Base-by-base conservation (phyloP, 2,888 invertebrate genomes). In the Graphium colonna region DNA sequence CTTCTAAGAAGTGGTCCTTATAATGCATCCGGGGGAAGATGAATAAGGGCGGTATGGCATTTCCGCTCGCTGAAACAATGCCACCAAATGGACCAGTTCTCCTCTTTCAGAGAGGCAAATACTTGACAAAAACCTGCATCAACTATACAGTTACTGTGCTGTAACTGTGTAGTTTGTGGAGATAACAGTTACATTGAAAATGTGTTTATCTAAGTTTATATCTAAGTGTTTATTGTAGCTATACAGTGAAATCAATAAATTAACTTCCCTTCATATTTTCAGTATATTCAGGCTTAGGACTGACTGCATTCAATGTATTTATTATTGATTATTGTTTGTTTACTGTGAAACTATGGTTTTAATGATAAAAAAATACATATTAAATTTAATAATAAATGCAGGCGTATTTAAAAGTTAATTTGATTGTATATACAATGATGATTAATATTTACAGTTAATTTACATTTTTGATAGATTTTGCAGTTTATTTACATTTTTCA, bases 51-150 rank as follows among this genome's bases (percentile, higher is more conserved):
- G 70, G 71, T 18, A 74, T 66, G 4, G 67, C 64, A 51, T 71
- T 68, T 21, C 64, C 62, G 57, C 58, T 63, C 0, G 65, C 65
- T 16, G 62, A 69, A 42, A 76, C 67, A 46, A 73, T 71, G 8
- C 60, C 70, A 46, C 67, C 69, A 62, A 75, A 72, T 31, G 76
- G 0, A 78, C 69, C 3, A 73, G 62, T 50, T 72, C 69, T 10
- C 71, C 73, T 60, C 72, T 68, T 65, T 76, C 73, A 0, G 68
- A n/a, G n/a, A n/a, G n/a, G n/a, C n/a, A n/a, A n/a, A n/a, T n/a
- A n/a, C n/a, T n/a, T n/a, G n/a, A n/a, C n/a, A n/a, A n/a, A n/a
- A n/a, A n/a, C n/a, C n/a, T n/a, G n/a, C n/a, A n/a, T n/a, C n/a
- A n/a, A n/a, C n/a, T n/a, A n/a, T n/a, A n/a, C 65, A 17, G 71